Conservation (phyloP, 1,140 invertebrate species). For the Heliconius himera region DNA sequence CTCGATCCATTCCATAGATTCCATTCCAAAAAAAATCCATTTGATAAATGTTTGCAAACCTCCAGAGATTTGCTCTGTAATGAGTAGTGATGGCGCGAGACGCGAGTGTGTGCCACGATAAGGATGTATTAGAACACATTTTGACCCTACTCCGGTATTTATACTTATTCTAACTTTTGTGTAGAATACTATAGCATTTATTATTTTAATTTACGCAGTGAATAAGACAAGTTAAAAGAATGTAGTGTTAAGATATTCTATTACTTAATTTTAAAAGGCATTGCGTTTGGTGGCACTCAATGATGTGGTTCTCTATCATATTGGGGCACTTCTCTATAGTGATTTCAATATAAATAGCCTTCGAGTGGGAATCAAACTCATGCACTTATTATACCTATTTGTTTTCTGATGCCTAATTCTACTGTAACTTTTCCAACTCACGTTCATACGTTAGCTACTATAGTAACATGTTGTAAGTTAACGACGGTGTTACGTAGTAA, state of each 20-base stretch:
- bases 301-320: no score
- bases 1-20: constrained; percentile 18
- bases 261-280: background rate
- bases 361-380: background rate
- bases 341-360: background rate
- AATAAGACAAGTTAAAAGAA: background rate
- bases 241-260: background rate
- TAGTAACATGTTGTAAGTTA: background rate
- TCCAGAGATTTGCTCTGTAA: constrained; percentile 48
- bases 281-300: no score
- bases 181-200: background rate
- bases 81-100: constrained; percentile 52
- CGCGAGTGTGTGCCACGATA: constrained; percentile 69
- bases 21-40: constrained; percentile 40
- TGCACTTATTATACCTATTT: background rate
- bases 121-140: constrained; percentile 77
- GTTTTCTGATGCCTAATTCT: no score
- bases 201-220: background rate
- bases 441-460: background rate
- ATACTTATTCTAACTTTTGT: background rate
- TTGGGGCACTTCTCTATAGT: no score
- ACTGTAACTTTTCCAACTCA: background rate
- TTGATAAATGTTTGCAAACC: constrained; percentile 47
- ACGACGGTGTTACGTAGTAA: background rate
- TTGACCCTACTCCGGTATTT: background rate